These are phyloP conservation scores for Dicaeum eximium DNA, from an alignment of 2,113 vertebrate species.

Conservation along the genomic window DNA sequence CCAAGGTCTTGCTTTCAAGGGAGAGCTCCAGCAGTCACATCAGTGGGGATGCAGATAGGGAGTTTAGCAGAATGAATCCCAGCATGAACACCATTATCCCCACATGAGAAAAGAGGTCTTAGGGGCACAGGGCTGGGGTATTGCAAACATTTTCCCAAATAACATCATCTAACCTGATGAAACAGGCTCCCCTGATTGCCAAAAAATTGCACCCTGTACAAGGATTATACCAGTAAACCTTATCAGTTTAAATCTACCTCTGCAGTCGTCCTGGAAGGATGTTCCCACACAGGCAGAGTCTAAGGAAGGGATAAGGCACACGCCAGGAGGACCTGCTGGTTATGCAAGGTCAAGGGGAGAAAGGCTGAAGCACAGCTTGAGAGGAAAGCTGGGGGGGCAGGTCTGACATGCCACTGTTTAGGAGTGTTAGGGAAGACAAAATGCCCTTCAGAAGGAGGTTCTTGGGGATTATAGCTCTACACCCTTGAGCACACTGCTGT, in stretches of 20 bases:
- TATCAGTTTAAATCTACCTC: not conserved
- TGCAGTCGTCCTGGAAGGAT: not conserved
- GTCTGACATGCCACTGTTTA: not conserved
- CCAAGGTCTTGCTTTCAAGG: not conserved
- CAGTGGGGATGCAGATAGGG: not conserved
- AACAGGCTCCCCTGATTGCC: not conserved
- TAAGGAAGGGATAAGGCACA: not conserved
- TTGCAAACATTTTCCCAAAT: not conserved
- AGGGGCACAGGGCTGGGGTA: not conserved
- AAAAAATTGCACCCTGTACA: not conserved
- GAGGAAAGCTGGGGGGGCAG: not conserved
- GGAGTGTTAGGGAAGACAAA: slow-evolving; percentile 31
- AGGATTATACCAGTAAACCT: not conserved
- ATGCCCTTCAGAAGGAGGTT: slow-evolving; percentile 53
- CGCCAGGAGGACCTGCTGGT: not conserved
- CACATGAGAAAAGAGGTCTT: not conserved
- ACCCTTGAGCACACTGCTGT: slow-evolving; percentile 58
- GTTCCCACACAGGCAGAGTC: not conserved
- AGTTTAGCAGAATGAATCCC: not conserved
- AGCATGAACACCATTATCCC: not conserved
- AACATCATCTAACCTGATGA: not conserved
- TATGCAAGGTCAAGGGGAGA: not conserved
- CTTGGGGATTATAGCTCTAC: slow-evolving; percentile 45
- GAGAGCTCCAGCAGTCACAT: not conserved
- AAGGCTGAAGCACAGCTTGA: slow-evolving; percentile 22